Evolutionary conservation across 1,140 invertebrate species (phyloP).

Genomic region (Trichonephila inaurata): DNA sequence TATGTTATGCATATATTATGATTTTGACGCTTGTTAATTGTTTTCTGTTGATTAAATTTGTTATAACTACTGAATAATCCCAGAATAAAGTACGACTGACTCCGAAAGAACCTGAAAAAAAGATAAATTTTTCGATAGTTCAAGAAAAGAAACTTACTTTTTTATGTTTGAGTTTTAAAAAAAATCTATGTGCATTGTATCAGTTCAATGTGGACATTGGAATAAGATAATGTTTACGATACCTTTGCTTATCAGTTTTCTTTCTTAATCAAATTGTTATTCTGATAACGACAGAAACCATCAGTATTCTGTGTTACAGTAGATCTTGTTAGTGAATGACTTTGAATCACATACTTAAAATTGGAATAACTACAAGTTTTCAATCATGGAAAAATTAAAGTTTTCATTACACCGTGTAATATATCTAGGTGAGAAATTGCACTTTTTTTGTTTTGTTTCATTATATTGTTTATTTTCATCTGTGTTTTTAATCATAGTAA

Average conservation of each 20-base stretch:
- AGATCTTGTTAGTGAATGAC: background rate
- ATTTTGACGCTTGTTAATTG: too few relatives aligned
- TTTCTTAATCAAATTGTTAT: background rate
- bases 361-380: background rate
- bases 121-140: too few relatives aligned
- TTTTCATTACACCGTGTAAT: background rate
- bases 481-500: background rate
- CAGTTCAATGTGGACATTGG: background rate
- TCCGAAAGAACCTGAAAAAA: too few relatives aligned
- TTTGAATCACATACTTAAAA: background rate
- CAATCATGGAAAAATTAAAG: background rate
- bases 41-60: too few relatives aligned
- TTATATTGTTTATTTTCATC: background rate
- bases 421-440: background rate
- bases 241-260: background rate
- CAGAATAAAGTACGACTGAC: too few relatives aligned
- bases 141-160: too few relatives aligned
- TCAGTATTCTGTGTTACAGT: background rate
- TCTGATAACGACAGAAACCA: background rate
- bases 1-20: too few relatives aligned
- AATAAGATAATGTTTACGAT: background rate
- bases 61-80: too few relatives aligned
- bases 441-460: background rate
- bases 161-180: too few relatives aligned
- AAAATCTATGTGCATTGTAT: background rate